Evolutionary conservation across 2,888 invertebrate species (phyloP).

Genomic region (Chesias legatella): DNA sequence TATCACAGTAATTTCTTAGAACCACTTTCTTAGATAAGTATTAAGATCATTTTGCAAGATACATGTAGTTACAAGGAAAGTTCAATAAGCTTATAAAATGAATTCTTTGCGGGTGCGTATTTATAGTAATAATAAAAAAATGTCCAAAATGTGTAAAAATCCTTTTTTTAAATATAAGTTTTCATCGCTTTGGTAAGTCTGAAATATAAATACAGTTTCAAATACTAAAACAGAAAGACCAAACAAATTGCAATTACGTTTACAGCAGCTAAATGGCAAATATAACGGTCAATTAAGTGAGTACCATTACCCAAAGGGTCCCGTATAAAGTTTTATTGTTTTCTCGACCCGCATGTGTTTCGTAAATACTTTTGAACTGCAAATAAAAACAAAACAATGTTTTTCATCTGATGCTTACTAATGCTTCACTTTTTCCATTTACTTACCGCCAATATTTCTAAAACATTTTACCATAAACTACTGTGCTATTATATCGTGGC

Average conservation of each 20-base stretch:
- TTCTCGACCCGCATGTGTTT: slow-evolving; percentile 24
- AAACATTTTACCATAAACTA: too few relatives aligned
- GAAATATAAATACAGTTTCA: slow-evolving; percentile 4
- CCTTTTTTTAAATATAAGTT: too few relatives aligned
- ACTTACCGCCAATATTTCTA: neutral
- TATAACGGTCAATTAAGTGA: slow-evolving; percentile 22
- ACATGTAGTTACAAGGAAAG: too few relatives aligned
- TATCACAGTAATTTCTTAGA: too few relatives aligned
- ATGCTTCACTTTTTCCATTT: slow-evolving; percentile 4
- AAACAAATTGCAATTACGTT: slow-evolving; percentile 17
- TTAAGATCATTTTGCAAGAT: too few relatives aligned
- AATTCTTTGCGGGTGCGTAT: too few relatives aligned
- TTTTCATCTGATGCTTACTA: slow-evolving; percentile 7
- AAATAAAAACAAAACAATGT: slow-evolving; percentile 13
- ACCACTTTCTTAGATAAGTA: too few relatives aligned
- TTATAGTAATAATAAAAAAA: too few relatives aligned
- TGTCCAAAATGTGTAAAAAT: too few relatives aligned
- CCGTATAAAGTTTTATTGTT: slow-evolving; percentile 23
- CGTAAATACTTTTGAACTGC: slow-evolving; percentile 21
- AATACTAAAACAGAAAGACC: slow-evolving; percentile 3
- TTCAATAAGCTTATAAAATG: too few relatives aligned
- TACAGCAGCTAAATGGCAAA: slow-evolving; percentile 21
- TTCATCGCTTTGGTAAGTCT: too few relatives aligned
- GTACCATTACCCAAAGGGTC: slow-evolving; percentile 20
- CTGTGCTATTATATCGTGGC: too few relatives aligned